These are phyloP conservation scores for Bathynomus jamesi DNA, from an alignment of 1,140 invertebrate species.

Conservation along the genomic window DNA sequence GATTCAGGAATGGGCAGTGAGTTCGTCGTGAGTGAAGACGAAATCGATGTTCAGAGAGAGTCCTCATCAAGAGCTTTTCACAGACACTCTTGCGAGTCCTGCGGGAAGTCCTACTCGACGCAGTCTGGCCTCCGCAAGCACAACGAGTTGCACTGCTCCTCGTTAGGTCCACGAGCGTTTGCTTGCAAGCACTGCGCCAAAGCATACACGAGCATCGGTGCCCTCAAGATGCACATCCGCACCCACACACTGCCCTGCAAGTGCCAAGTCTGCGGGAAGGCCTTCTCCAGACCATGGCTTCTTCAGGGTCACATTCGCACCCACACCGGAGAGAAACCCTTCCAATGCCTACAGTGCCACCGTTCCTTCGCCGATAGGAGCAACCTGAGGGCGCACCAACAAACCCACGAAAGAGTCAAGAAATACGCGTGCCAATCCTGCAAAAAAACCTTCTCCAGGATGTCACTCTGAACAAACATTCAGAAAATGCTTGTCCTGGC, in stretches of 20 bases:
- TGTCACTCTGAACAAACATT: constrained; percentile 92
- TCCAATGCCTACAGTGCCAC: constrained; percentile 88
- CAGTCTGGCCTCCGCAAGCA: constrained; percentile 94
- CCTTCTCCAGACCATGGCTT: constrained; percentile 93
- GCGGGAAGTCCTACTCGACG: constrained; percentile 91
- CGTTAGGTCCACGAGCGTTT: constrained; percentile 81
- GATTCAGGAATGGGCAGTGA: background rate
- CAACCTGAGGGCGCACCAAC: constrained; percentile 89
- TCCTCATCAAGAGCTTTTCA: background rate
- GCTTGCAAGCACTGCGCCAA: constrained; percentile 94
- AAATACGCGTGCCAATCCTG: constrained; percentile 90
- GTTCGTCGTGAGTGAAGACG: background rate
- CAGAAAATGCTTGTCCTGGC: constrained; percentile 70
- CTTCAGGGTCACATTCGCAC: constrained; percentile 86
- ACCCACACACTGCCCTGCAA: constrained; percentile 97
- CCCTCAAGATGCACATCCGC: constrained; percentile 97
- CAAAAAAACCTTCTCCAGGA: constrained; percentile 93
- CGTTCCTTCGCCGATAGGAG: constrained; percentile 93
- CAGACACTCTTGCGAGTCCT: constrained; percentile 75
- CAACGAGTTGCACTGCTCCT: constrained; percentile 89
- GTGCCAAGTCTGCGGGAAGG: constrained; percentile 92
- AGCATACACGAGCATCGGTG: constrained; percentile 87
- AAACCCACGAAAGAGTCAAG: constrained; percentile 96
- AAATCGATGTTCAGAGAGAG: background rate
- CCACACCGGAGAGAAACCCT: constrained; percentile 94